Evolutionary conservation across 2,888 invertebrate species (phyloP).

Genomic region (Lissonota sp.): DNA sequence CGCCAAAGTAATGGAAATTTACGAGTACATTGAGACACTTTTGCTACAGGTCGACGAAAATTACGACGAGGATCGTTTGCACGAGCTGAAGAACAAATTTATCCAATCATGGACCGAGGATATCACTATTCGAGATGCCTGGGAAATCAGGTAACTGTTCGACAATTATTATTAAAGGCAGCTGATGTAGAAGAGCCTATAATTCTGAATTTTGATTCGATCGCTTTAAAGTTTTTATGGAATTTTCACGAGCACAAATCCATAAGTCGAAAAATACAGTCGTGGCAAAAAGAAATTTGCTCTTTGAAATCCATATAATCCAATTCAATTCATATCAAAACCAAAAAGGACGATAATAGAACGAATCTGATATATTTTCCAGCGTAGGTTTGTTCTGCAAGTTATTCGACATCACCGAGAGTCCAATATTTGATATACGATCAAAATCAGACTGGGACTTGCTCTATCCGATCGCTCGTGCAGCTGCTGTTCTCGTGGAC

Average conservation of each 20-base stretch:
- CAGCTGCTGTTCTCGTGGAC: slow-evolving; percentile 71
- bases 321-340: neutral
- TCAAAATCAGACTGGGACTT: slow-evolving; percentile 70
- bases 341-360: no score
- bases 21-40: slow-evolving; percentile 74
- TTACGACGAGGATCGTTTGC: slow-evolving; percentile 63
- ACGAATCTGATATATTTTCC: slow-evolving; percentile 63
- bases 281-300: no score
- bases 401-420: slow-evolving; percentile 75
- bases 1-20: slow-evolving; percentile 73
- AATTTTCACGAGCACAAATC: no score
- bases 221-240: no score
- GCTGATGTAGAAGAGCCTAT: no score
- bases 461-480: slow-evolving; percentile 75
- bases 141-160: slow-evolving; percentile 75
- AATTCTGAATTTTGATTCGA: no score
- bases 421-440: slow-evolving; percentile 74
- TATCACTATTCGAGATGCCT: slow-evolving; percentile 69
- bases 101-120: slow-evolving; percentile 72
- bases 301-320: neutral
- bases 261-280: neutral
- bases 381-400: slow-evolving; percentile 80
- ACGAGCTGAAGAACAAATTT: slow-evolving; percentile 69
- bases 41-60: slow-evolving; percentile 70
- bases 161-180: neutral